A percentile compares a stretch with the other conserved stretches of the same genome.
Evolutionary conservation across 2,797 vertebrate genomes (phyloP).

Genomic region (Geotria australis): DNA sequence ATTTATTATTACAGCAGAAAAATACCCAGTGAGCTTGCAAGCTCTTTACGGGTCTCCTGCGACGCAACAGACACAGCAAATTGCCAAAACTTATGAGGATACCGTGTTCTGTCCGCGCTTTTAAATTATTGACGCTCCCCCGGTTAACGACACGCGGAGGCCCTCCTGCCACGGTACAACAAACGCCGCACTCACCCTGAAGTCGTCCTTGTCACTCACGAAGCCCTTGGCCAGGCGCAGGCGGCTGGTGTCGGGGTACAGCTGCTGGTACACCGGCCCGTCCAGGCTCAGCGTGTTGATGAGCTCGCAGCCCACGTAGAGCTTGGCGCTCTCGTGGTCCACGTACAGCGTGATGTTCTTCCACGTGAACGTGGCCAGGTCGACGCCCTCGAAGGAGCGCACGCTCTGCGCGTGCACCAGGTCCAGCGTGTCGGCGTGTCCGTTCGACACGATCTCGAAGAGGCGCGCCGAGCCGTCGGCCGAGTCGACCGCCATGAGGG

Average conservation of each 20-base stretch:
- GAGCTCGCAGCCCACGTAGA: conserved; percentile 70
- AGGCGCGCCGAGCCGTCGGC: conserved; percentile 41
- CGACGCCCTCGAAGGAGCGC: conserved; percentile 52
- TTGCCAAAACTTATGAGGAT: no score
- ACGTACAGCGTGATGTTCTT: conserved; percentile 82
- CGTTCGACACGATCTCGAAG: conserved; percentile 72
- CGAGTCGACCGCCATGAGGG: conserved; percentile 42
- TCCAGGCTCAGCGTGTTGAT: conserved; percentile 54
- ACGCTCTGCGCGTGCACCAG: conserved; percentile 46
- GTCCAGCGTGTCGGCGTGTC: conserved; percentile 56
- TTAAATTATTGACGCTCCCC: no score
- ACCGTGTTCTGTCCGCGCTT: no score
- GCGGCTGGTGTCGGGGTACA: conserved; percentile 21
- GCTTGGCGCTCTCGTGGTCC: conserved; percentile 59
- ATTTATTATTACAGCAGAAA: no score
- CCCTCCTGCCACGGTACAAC: no score
- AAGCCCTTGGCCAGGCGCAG: conserved; percentile 62
- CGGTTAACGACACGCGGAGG: no score
- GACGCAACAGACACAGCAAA: no score
- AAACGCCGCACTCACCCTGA: conserved; percentile 29
- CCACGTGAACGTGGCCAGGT: conserved; percentile 57
- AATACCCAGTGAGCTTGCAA: no score
- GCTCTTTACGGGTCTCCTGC: no score
- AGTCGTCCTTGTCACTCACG: conserved; percentile 26
- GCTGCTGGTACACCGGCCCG: conserved; percentile 44